phyloP scores from a whole-genome alignment of 2,888 invertebrate species.

The Nephrotoma appendiculata region DNA sequence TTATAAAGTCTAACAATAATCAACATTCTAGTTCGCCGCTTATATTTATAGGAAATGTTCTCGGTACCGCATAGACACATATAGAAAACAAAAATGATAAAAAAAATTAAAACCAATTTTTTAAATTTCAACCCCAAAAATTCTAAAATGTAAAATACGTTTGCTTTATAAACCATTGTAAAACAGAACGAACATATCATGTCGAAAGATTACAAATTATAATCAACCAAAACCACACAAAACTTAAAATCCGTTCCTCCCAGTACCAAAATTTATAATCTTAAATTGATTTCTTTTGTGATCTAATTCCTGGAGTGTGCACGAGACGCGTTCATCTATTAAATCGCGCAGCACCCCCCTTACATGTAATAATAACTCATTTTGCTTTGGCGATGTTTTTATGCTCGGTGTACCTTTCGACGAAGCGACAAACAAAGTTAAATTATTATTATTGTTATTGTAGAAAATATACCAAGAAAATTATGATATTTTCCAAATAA shows the following conservation, averaged over 20 bases:
- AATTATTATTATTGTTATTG: not conserved
- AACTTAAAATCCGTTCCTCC: not conserved
- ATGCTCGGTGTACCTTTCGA: not conserved
- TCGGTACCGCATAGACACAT: too few relatives aligned
- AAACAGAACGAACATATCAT: not conserved
- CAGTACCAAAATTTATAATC: not conserved
- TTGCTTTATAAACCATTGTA: too few relatives aligned
- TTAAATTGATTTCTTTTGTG: not conserved
- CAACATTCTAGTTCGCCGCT: too few relatives aligned
- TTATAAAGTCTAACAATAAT: too few relatives aligned
- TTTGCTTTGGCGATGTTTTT: not conserved
- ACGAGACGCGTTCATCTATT: not conserved
- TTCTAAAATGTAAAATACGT: too few relatives aligned
- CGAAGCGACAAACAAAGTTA: not conserved
- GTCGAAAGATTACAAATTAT: not conserved
- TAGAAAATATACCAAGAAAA: not conserved
- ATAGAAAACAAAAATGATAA: too few relatives aligned
- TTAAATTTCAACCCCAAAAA: too few relatives aligned
- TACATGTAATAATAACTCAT: not conserved
- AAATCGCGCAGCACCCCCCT: not conserved
- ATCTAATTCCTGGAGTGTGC: not conserved
- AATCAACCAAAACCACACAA: not conserved
- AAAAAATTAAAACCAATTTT: too few relatives aligned
- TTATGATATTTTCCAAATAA: not conserved
- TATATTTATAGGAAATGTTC: too few relatives aligned